Evolutionary conservation across 2,888 invertebrate genomes (phyloP).

Genomic region (Cremastinae sp.): DNA sequence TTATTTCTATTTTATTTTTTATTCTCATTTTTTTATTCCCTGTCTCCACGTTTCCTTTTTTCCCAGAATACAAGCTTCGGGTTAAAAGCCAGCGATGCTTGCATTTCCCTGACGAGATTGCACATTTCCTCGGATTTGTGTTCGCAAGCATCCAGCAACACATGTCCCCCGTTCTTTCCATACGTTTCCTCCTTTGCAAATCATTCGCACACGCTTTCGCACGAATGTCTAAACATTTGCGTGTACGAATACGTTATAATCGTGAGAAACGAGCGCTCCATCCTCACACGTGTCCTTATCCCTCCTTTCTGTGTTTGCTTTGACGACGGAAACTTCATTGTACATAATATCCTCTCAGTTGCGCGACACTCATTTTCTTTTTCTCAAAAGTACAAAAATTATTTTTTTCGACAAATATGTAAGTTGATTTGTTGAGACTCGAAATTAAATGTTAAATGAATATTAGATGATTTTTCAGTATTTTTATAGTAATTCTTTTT

Average conservation of each 20-base stretch:
- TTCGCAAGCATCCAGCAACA: background rate
- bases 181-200: slow-evolving; percentile 13
- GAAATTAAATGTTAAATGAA: too few species aligned
- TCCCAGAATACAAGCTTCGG: slow-evolving; percentile 1
- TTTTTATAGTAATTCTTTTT: too few species aligned
- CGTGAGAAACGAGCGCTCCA: too few species aligned
- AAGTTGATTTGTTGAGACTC: too few species aligned
- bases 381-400: background rate
- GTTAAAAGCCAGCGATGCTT: background rate
- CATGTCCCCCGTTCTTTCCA: background rate
- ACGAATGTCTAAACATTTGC: too few species aligned
- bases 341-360: background rate
- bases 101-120: slow-evolving; percentile 18
- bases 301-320: slow-evolving; percentile 33
- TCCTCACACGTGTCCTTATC: background rate
- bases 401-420: too few species aligned
- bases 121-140: slow-evolving; percentile 30
- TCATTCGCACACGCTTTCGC: background rate
- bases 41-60: background rate
- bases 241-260: too few species aligned
- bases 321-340: background rate
- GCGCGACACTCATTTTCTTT: too few species aligned
- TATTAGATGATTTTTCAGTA: too few species aligned
- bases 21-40: background rate
- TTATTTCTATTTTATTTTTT: background rate